phyloP scores from a whole-genome alignment of 2,113 vertebrate genomes.

The Leptodactylus fuscus region DNA sequence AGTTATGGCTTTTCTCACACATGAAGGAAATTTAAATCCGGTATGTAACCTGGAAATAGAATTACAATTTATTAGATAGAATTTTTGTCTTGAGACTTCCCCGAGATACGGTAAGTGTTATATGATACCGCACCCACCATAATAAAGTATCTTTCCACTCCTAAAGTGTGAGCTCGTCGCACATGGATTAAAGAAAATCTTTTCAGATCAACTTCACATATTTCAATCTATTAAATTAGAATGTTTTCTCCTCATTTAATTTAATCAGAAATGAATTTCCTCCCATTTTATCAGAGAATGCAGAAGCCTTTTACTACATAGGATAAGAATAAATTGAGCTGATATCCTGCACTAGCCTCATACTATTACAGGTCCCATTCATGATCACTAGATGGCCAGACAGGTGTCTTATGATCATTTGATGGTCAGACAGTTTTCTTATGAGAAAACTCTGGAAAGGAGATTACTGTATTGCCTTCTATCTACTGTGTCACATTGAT shows the following conservation, averaged over 20 bases:
- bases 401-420: not conserved
- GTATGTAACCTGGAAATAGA: too few relatives aligned
- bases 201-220: not conserved
- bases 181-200: not conserved
- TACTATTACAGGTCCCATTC: not conserved
- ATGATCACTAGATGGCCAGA: not conserved
- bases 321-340: not conserved
- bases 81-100: too few relatives aligned
- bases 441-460: too few relatives aligned
- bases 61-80: too few relatives aligned
- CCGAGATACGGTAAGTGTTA: not conserved
- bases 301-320: not conserved
- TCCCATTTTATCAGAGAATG: not conserved
- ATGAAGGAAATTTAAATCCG: too few relatives aligned
- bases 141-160: not conserved
- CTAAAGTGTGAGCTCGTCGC: not conserved
- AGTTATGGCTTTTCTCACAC: too few relatives aligned
- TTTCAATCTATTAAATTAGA: not conserved
- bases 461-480: not conserved
- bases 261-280: not conserved
- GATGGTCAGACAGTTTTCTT: too few relatives aligned
- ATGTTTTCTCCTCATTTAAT: not conserved
- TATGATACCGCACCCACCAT: not conserved
- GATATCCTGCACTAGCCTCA: not conserved
- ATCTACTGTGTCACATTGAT: not conserved